Percentiles rank a stretch among this genome's conserved stretches.
Evolutionary conservation across 1,140 invertebrate genomes (phyloP).

Genomic region (Latrodectus geometricus): DNA sequence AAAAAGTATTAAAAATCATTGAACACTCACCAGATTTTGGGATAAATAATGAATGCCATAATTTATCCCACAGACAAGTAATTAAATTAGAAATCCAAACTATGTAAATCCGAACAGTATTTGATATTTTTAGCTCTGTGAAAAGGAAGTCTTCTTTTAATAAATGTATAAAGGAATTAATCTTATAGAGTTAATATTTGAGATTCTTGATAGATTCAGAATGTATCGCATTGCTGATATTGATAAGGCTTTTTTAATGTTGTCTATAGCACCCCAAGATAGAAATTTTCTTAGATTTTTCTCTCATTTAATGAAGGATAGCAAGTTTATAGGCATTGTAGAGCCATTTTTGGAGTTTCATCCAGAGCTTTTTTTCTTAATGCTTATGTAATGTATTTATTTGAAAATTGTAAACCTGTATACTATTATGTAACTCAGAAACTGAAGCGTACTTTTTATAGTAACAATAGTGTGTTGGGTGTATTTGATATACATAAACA

Average conservation of each 20-base stretch:
- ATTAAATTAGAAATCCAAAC: too few relatives aligned
- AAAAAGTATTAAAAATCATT: too few relatives aligned
- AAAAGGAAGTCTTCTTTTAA: too few relatives aligned
- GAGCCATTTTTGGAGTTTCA: too few relatives aligned
- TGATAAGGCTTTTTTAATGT: background rate
- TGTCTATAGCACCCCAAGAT: background rate
- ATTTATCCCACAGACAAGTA: too few relatives aligned
- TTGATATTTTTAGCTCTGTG: too few relatives aligned
- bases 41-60: background rate
- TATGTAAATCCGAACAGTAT: too few relatives aligned
- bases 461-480: background rate
- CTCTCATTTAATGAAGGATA: background rate
- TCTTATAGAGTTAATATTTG: slow-evolving; percentile 51
- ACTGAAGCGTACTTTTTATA: background rate
- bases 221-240: slow-evolving; percentile 63
- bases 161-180: too few relatives aligned
- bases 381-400: background rate
- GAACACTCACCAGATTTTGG: too few relatives aligned
- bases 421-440: background rate
- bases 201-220: slow-evolving; percentile 68
- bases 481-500: background rate
- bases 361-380: background rate
- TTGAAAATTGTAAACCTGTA: background rate
- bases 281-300: slow-evolving; percentile 24
- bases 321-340: background rate